A percentile compares a stretch with the other conserved stretches of the same genome.
Conservation (phyloP, 2,113 vertebrate species). For the Sphaerodactylus townsendi region DNA sequence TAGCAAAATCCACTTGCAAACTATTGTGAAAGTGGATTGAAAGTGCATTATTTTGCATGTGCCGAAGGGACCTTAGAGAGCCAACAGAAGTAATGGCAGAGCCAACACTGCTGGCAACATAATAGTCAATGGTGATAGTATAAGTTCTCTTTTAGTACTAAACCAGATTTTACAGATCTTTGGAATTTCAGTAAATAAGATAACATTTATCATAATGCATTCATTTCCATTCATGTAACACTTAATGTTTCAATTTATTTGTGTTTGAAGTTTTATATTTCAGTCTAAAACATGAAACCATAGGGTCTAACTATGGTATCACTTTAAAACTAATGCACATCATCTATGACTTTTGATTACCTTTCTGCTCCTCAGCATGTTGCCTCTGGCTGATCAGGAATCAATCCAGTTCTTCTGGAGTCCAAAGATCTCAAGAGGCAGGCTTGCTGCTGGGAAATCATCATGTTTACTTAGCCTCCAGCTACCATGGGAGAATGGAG, state of each 20-base stretch:
- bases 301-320: neutral
- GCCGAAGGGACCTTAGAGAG: no score
- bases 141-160: neutral
- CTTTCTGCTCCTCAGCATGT: slow-evolving; percentile 24
- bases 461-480: neutral
- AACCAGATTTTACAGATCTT: neutral
- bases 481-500: neutral
- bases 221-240: neutral
- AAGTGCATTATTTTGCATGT: no score
- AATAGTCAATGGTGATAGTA: neutral
- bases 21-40: no score
- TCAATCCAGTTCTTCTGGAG: slow-evolving; percentile 9
- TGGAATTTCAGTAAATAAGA: neutral
- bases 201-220: neutral
- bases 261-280: neutral
- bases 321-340: neutral
- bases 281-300: neutral
- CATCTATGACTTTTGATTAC: neutral
- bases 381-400: slow-evolving; percentile 4
- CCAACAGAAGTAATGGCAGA: neutral
- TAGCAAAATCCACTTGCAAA: no score
- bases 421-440: neutral
- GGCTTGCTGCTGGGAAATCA: slow-evolving; percentile 3
- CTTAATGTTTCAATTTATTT: neutral
- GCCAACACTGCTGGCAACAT: neutral